Conservation (phyloP, 2,888 invertebrate genomes). For the Arctia plantaginis region DNA sequence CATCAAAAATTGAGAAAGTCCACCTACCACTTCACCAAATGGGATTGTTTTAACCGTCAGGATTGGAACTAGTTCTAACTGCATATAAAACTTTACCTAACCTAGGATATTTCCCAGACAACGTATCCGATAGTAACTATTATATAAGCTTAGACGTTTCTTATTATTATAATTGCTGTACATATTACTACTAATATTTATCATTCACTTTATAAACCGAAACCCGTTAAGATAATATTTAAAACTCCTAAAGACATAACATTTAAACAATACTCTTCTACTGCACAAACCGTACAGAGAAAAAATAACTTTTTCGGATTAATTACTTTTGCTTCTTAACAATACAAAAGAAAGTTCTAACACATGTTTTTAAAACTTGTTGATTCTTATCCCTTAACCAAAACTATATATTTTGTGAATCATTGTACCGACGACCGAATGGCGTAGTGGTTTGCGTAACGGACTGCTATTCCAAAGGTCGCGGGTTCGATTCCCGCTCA, state of each 20-base stretch:
- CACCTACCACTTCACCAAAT: slow-evolving; percentile 46
- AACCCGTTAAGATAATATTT: background rate
- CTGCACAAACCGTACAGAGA: background rate
- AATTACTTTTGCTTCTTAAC: background rate
- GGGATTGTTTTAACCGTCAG: slow-evolving; percentile 41
- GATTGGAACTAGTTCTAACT: slow-evolving; percentile 30
- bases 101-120: background rate
- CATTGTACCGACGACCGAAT: too few species aligned
- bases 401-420: slow-evolving; percentile 16
- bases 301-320: background rate
- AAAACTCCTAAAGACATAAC: background rate
- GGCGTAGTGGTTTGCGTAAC: too few species aligned
- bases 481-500: too few species aligned
- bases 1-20: slow-evolving; percentile 47
- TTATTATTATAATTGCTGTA: background rate
- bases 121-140: background rate
- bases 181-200: background rate
- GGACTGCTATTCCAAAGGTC: too few species aligned
- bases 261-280: background rate
- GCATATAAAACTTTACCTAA: background rate
- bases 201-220: background rate
- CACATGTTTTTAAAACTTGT: slow-evolving; percentile 34
- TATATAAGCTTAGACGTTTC: background rate
- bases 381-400: slow-evolving; percentile 30
- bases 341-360: background rate